Percentiles rank a stretch among this genome's conserved stretches.
Conservation (phyloP, 1,140 invertebrate species). For the Danaus plexippus region DNA sequence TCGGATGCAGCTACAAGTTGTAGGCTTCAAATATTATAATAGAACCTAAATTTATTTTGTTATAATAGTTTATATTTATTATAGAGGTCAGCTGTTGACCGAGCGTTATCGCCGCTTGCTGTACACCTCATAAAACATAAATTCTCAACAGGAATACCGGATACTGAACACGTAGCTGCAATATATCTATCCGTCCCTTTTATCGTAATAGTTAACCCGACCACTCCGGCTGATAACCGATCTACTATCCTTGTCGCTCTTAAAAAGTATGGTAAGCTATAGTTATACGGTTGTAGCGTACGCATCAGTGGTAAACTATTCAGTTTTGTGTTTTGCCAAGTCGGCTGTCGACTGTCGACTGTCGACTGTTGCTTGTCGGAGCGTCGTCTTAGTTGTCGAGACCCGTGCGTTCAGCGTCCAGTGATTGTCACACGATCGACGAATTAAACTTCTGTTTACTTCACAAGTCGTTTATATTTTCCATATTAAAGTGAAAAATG, state of each 20-base stretch:
- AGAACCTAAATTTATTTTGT: no score
- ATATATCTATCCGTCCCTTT: slow-evolving; percentile 31
- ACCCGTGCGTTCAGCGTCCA: no score
- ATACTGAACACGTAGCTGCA: slow-evolving; percentile 29
- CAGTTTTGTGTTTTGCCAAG: slow-evolving; percentile 53
- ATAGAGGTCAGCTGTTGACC: slow-evolving; percentile 43
- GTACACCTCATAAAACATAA: slow-evolving; percentile 37
- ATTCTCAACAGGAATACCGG: slow-evolving; percentile 54
- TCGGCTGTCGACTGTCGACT: slow-evolving; percentile 34
- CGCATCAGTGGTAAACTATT: slow-evolving; percentile 39
- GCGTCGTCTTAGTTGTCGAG: no score
- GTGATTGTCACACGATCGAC: no score
- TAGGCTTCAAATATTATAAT: no score
- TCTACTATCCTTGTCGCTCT: slow-evolving; percentile 33
- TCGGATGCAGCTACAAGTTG: no score
- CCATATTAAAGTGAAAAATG: slow-evolving; percentile 18
- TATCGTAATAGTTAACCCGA: slow-evolving; percentile 7
- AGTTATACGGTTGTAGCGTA: slow-evolving; percentile 23
- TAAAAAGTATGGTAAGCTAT: slow-evolving; percentile 24
- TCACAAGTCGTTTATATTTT: slow-evolving; percentile 1
- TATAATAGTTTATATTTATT: slow-evolving; percentile 22
- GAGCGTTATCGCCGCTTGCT: slow-evolving; percentile 27
- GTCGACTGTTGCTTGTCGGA: no score
- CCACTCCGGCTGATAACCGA: slow-evolving; percentile 22
- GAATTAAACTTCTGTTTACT: no score